Evolutionary conservation across 2,888 invertebrate species (phyloP), one percentile per base, ranked within the genome.

Genomic region (Achlya flavicornis): DNA sequence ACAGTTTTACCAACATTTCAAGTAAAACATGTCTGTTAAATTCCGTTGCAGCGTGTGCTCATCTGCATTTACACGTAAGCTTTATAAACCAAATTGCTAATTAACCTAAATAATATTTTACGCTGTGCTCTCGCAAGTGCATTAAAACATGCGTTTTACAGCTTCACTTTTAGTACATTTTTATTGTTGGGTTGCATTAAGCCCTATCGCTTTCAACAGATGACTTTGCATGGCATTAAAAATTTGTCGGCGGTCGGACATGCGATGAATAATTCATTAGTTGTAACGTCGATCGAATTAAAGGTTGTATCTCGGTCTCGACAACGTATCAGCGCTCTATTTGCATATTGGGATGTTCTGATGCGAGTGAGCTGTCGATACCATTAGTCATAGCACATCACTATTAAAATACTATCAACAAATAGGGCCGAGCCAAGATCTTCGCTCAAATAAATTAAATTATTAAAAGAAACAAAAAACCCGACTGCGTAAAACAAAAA

Each of bases 181-280:
- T 72, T 81, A 80, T 76, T 76, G 70, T 73, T 68, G 66, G 66
- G 69, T 74, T 71, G 68, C 75, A 76, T 80, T 79, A 75, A 71
- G 46, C 16, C n/a, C 53, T 68, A 71, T 74, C 66, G 70, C 62
- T 76, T 75, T 77, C 64, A 66, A 72, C 68, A 63, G 70, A 76
- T 77, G 79, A 81, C 80, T 81, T 76, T 73, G 78, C 77, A 76
- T 78, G 79, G 73, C 70, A 74, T 79, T 81, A 84, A 83, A 83
- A 89, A 85, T 80, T 83, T 82, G 82, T 85, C 79, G 73, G 78
- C 74, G 69, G 72, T 72, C 72, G 69, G 70, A 78, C 75, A 68
- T 64, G 68, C 71, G 78, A 81, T 92, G 91, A 91, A 91, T 91
- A 80, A 91, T 92, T 86, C 87, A 91, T 87, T 77, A 78, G 77